Evolutionary conservation across 2,797 vertebrate genomes (phyloP), one percentile per base, ranked within the genome.

Genomic region (Sebastes matsubarae): DNA sequence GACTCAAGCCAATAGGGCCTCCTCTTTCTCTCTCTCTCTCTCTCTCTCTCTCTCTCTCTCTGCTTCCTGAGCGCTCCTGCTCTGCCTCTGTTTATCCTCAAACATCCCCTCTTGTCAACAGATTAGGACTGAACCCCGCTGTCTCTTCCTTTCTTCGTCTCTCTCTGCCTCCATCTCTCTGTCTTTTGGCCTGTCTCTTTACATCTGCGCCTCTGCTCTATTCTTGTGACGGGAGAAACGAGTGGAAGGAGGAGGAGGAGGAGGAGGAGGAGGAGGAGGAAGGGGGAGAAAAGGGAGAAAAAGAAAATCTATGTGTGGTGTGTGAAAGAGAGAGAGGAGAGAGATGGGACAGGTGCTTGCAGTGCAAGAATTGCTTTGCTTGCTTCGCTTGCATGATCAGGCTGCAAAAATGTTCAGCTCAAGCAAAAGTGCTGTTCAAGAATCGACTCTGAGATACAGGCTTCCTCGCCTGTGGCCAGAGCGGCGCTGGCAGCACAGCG

Each of bases 71-170:
- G 42, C 67, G 20, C 69, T 80, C 81, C 68, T 66, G 46, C 77
- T 88, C 85, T 76, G 85, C 80, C 83, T 85, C 83, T 90, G 85
- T 92, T 90, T 90, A 89, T 90, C 88, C 88, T 93, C 93, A 89
- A 90, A 90, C 89, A 92, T 93, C 87, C 85, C 80, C 82, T 86
- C 89, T 87, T 88, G 89, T 93, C 90, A 89, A 92, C 91, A 91
- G 91, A 93, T 89, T 86, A 90, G 87, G 84, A 85, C 72, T 81
- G 87, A 94, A 87, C 90, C 88, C 88, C 75, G 81, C 90, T 89
- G 87, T 92, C 90, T 88, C 89, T 87, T 89, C 85, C 89, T 85
- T 36, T 92, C 88, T 82, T 81, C 84, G 54, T 93, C 92, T 91
- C 82, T 72, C 74, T 55, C 77, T 82, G 86, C 86, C 85, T 89